phyloP scores from a whole-genome alignment of 2,113 vertebrate genomes.

The Vireo altiloquus region DNA sequence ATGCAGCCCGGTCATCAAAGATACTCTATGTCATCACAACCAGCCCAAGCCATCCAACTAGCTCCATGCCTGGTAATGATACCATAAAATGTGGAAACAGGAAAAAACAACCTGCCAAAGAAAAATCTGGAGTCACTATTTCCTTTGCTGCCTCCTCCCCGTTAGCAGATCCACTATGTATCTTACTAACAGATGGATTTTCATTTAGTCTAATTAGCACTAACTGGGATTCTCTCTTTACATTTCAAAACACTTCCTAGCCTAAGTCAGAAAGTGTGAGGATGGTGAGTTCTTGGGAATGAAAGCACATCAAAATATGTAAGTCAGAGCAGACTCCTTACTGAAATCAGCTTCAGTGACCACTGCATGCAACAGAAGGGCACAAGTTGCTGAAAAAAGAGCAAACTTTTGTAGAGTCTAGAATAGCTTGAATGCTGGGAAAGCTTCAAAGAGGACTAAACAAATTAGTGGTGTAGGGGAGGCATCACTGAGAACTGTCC shows the following conservation, averaged over 20 bases:
- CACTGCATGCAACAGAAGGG: neutral
- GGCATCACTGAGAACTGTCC: neutral
- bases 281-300: neutral
- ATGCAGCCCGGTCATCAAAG: conserved; percentile 81
- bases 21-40: conserved; percentile 93
- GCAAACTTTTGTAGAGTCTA: neutral
- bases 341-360: neutral
- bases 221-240: neutral
- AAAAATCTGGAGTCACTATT: neutral
- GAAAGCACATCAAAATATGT: neutral
- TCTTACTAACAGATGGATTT: neutral
- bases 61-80: conserved; percentile 85
- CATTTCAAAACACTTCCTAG: neutral
- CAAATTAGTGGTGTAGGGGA: neutral
- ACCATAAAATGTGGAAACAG: neutral
- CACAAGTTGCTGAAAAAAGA: neutral
- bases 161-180: neutral
- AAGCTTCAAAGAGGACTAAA: neutral
- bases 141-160: neutral
- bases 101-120: neutral
- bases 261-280: neutral
- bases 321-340: neutral
- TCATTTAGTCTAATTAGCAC: neutral
- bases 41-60: conserved; percentile 86
- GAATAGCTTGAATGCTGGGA: neutral